Evolutionary conservation across 2,888 invertebrate species (phyloP).

Genomic region (Baccha elongata): DNA sequence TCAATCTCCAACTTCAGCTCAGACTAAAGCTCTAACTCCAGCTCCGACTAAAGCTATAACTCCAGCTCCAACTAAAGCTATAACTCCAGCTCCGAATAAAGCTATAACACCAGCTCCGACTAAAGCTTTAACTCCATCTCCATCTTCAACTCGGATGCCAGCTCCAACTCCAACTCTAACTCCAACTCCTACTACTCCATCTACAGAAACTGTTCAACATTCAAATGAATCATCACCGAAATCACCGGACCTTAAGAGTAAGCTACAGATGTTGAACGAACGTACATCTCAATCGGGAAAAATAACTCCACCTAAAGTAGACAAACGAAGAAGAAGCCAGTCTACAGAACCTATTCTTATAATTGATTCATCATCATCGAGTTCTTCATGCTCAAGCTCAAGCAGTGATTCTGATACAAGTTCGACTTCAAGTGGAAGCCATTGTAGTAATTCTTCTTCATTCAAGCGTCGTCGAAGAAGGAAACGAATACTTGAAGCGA

Average conservation of each 20-base stretch:
- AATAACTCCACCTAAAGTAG: constrained; percentile 41
- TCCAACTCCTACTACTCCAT: neutral
- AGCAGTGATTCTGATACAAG: constrained; percentile 69
- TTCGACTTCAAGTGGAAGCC: constrained; percentile 73
- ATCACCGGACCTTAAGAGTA: constrained; percentile 74
- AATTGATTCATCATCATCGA: constrained; percentile 73
- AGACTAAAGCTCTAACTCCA: no score
- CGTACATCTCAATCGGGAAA: constrained; percentile 65
- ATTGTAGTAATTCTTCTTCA: constrained; percentile 68
- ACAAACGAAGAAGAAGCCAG: constrained; percentile 5
- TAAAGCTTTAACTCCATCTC: no score
- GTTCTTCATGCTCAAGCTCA: constrained; percentile 74
- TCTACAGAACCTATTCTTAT: constrained; percentile 67
- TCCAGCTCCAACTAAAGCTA: no score
- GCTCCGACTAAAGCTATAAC: no score
- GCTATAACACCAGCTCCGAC: no score
- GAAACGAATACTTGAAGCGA: constrained; percentile 76
- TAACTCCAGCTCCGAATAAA: no score
- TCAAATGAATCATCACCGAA: constrained; percentile 13
- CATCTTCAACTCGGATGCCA: no score
- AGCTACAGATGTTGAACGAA: constrained; percentile 75
- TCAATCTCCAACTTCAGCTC: no score
- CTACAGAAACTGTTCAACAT: neutral
- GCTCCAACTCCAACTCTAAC: no score
- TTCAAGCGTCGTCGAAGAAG: constrained; percentile 74